Evolutionary conservation across 2,113 vertebrate genomes (phyloP).

Genomic region (Rissa tridactyla): DNA sequence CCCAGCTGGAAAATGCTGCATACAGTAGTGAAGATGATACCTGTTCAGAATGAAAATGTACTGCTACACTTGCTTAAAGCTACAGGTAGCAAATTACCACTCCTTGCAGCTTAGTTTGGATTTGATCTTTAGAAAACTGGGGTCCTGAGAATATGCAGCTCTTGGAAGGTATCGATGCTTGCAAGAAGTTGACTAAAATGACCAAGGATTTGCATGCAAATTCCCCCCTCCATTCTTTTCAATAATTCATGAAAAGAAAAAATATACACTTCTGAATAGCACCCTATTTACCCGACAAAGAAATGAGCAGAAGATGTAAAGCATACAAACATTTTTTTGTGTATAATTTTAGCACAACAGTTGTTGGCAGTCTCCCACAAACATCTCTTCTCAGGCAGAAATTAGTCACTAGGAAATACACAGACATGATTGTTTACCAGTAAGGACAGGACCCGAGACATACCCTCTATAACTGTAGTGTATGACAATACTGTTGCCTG

Average conservation of each 20-base stretch:
- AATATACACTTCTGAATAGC: neutral
- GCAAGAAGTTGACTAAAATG: neutral
- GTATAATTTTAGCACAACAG: neutral
- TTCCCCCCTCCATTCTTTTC: neutral
- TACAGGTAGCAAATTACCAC: neutral
- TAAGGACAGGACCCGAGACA: neutral
- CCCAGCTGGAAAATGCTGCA: constrained; percentile 18
- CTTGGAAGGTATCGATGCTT: neutral
- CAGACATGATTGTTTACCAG: neutral
- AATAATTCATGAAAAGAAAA: neutral
- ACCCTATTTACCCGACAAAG: neutral
- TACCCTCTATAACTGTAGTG: neutral
- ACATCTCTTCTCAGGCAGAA: neutral
- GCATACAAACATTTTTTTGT: neutral
- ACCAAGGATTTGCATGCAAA: neutral
- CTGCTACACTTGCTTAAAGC: neutral
- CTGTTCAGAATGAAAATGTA: constrained; percentile 45
- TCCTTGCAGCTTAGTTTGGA: neutral
- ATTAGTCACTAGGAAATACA: constrained; percentile 1
- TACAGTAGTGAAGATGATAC: neutral
- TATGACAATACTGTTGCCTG: neutral
- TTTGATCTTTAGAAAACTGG: neutral
- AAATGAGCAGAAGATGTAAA: neutral
- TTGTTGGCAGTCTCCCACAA: neutral
- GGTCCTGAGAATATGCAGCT: neutral